Base-by-base conservation (phyloP, 2,888 invertebrate species). In the Cistogaster globosa region DNA sequence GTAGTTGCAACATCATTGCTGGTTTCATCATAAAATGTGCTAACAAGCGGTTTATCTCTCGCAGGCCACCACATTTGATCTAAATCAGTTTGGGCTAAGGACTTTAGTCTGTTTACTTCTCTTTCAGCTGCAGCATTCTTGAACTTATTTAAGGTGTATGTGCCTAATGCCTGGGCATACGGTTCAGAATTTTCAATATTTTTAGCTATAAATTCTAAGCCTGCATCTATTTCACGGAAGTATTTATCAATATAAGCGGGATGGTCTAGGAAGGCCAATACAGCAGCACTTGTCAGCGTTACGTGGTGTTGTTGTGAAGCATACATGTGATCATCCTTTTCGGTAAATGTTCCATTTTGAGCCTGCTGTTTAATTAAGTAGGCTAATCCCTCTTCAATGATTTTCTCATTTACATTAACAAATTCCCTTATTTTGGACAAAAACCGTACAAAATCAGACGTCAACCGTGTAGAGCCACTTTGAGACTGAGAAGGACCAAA, bases 1-100 rank as follows among this genome's bases (percentile, higher is more conserved):
- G 91, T 91, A 18, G 89, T 89, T 72, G 90, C 91, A 14, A 91
- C 90, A 71, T 91, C 91, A 20, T 88, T 85, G 55, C 91, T 91
- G 79, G 86, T 88, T 0, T 89, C 74, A 90, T 89, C 95, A 80
- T 95, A 93, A 89, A 90, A 90, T 58, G 87, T 87, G 2, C 11
- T 68, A 2, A 36, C 48, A 1, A 20, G 0, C 0, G 51, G 9
- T 16, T 90, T 89, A 58, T 93, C 89, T 0, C 93, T 91, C 12
- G 93, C 92, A 60, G 95, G 95, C 98, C 98, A 98, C 96, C 97
- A 97, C 88, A 96, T 95, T 88, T 94, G 94, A 72, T 95, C 96
- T 2, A 88, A 94, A 71, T 94, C 93, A 18, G 94, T 92, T 86
- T 94, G 92, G 81, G 93, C 93, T 87, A 95, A 94, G 0, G 96